These are phyloP conservation scores for Corticium candelabrum DNA, from an alignment of 37 sponge, comb jelly and placozoan genomes.

Conservation along the genomic window DNA sequence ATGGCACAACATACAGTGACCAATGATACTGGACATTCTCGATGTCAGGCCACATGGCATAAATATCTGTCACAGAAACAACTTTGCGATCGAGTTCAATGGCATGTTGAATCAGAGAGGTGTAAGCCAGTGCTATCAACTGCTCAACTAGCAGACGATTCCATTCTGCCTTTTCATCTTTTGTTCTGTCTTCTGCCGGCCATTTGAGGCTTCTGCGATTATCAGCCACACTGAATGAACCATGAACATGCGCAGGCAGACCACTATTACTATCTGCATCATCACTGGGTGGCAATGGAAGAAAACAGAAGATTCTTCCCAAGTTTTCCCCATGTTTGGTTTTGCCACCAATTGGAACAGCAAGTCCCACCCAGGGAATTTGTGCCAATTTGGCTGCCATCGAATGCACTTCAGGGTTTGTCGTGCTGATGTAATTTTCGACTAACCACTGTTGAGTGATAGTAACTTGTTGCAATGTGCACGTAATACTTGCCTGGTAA, in stretches of 20 bases:
- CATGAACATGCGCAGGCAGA: slow-evolving; percentile 65
- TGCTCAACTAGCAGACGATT: slow-evolving; percentile 35
- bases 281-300: slow-evolving; percentile 47
- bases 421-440: slow-evolving; percentile 14
- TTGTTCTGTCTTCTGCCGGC: slow-evolving; percentile 30
- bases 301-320: slow-evolving; percentile 71
- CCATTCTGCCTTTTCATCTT: slow-evolving; percentile 40
- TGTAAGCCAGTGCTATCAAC: neutral
- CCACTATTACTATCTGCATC: slow-evolving; percentile 15
- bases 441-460: slow-evolving; percentile 30
- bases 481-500: neutral
- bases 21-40: neutral
- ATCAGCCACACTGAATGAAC: slow-evolving; percentile 45
- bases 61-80: too few species aligned
- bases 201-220: slow-evolving; percentile 41
- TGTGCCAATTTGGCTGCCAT: neutral
- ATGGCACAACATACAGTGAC: neutral
- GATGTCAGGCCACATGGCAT: neutral
- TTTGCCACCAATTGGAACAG: slow-evolving; percentile 8
- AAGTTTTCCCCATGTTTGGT: slow-evolving; percentile 8
- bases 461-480: neutral
- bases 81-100: neutral
- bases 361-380: slow-evolving; percentile 47
- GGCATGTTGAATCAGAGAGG: neutral
- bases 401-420: slow-evolving; percentile 1